phyloP scores from a whole-genome alignment of 2,797 vertebrate genomes.

The Heterohyrax brucei region DNA sequence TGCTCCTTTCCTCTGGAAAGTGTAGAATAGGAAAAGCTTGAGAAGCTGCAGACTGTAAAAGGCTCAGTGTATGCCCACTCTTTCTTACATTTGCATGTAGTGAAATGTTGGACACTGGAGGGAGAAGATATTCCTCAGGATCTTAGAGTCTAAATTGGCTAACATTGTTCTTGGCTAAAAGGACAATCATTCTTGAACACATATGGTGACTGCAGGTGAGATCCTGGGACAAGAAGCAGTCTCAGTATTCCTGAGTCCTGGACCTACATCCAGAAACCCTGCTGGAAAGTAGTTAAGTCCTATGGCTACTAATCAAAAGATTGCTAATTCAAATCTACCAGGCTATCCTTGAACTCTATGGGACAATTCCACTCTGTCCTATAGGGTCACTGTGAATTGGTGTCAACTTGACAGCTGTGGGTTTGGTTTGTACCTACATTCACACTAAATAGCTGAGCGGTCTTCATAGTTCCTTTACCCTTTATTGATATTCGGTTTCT shows the following conservation, averaged over 20 bases:
- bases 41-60: not conserved
- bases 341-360: no score
- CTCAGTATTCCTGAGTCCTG: not conserved
- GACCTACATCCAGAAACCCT: not conserved
- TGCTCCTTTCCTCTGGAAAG: slow-evolving; percentile 36
- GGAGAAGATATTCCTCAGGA: not conserved
- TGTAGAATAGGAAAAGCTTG: not conserved
- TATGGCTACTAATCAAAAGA: no score
- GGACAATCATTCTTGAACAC: no score
- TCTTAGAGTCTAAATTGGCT: not conserved
- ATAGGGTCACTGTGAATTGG: no score
- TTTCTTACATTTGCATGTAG: not conserved
- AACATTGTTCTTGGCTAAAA: not conserved
- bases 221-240: not conserved
- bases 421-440: no score
- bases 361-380: no score
- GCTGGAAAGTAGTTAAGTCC: no score
- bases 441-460: not conserved
- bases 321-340: no score
- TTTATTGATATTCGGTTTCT: slow-evolving; percentile 39
- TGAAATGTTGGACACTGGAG: not conserved
- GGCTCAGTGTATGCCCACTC: rapidly evolving
- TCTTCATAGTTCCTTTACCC: not conserved
- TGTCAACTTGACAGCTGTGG: no score
- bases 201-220: not conserved